These are phyloP conservation scores for Smittia aterrima DNA, from an alignment of 2,888 invertebrate genomes.

Conservation along the genomic window DNA sequence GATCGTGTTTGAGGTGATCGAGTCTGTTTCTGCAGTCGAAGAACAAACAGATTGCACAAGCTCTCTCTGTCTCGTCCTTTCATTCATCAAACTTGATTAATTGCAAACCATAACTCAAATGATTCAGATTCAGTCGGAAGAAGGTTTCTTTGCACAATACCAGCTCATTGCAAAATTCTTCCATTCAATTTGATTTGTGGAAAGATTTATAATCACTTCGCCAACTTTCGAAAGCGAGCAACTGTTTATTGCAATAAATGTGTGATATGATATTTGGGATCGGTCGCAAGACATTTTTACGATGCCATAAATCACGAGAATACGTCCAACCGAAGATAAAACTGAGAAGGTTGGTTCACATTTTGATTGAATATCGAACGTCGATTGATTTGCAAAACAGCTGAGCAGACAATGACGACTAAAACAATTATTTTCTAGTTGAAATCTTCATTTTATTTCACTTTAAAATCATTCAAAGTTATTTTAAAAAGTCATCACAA, in stretches of 20 bases:
- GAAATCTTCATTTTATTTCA: too few species aligned
- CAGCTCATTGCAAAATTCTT: neutral
- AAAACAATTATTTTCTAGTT: too few species aligned
- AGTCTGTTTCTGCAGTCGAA: neutral
- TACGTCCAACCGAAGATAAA: too few species aligned
- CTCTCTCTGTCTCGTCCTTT: neutral
- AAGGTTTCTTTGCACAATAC: neutral
- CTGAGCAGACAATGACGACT: too few species aligned
- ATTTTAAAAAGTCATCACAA: too few species aligned
- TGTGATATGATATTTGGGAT: conserved; percentile 4
- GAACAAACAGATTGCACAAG: conserved; percentile 32
- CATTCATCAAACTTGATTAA: conserved; percentile 36
- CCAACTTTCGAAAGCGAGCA: neutral
- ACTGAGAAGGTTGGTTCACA: too few species aligned
- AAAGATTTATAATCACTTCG: conserved; percentile 36
- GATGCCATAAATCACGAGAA: neutral
- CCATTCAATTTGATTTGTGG: conserved; percentile 24
- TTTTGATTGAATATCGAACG: too few species aligned
- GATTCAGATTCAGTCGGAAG: neutral
- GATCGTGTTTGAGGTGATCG: neutral
- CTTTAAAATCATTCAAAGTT: too few species aligned
- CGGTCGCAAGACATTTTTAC: neutral
- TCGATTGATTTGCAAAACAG: too few species aligned
- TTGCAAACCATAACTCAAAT: conserved; percentile 5
- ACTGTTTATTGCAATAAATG: neutral